Conservation (phyloP, 2,888 invertebrate genomes). For the Nebria brevicollis region DNA sequence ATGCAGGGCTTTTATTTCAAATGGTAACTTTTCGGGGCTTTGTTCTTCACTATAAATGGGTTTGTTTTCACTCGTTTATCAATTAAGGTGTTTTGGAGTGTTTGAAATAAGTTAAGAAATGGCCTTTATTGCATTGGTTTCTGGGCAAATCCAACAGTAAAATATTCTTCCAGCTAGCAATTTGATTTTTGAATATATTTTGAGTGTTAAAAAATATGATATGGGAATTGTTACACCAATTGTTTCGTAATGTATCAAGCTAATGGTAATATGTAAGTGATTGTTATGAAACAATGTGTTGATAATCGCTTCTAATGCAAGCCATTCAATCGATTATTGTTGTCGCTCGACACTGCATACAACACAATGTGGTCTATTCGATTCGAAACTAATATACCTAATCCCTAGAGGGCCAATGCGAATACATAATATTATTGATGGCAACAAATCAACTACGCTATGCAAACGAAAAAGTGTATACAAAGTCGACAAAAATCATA, state of each 20-base stretch:
- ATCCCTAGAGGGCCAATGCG: not conserved
- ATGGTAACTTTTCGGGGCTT: constrained; percentile 36
- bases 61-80: constrained; percentile 34
- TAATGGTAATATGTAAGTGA: not conserved
- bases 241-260: not conserved
- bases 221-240: not conserved
- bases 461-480: not conserved
- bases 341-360: not conserved
- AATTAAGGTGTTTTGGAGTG: constrained; percentile 40
- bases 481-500: not conserved
- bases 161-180: too few relatives aligned
- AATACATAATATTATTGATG: constrained; percentile 25
- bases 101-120: constrained; percentile 2
- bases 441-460: not conserved
- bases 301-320: not conserved
- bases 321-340: not conserved
- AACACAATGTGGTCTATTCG: not conserved
- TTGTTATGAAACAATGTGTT: not conserved
- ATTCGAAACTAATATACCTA: constrained; percentile 12
- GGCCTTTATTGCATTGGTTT: not conserved
- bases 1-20: constrained; percentile 25
- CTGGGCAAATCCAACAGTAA: too few relatives aligned
- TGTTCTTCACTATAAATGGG: constrained; percentile 35
- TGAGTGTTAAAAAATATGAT: too few relatives aligned
- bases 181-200: too few relatives aligned